Evolutionary conservation across 2,888 invertebrate genomes (phyloP), one percentile per base, ranked within the genome.

Genomic region (Celastrina argiolus): DNA sequence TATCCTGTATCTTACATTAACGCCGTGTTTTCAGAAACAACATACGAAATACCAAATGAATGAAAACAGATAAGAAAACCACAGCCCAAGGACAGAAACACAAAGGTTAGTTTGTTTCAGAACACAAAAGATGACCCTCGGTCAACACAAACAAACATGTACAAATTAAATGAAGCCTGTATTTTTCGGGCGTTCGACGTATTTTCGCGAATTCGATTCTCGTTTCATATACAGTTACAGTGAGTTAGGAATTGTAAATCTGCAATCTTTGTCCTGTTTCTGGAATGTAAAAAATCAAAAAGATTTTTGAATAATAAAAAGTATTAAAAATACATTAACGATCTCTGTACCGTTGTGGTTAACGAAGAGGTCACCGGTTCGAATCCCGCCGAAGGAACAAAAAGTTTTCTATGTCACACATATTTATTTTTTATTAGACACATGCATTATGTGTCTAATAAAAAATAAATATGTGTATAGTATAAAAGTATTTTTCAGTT

Each of bases 31-130:
- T 31, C 18, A 59, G 67, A 45, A 16, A 66, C 63, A 45, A 68
- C 65, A 66, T 67, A 68, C 67, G 65, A 68, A 70, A 68, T 67
- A 69, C 69, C 68, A 69, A 72, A 70, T 66, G 70, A 71, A 73
- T 69, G 71, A 72, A 39, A 59, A 76, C 73, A 74, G 84, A 84
- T 84, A 84, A 82, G 85, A 78, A 84, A 81, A 83, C 80, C 78
- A 31, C 61, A 36, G 82, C 87, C 80, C 75, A 76, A 78, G 84
- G 87, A 79, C 74, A 73, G 71, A 71, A 76, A 78, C 78, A 86
- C 87, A 87, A 87, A 86, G 80, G 80, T 81, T 80, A 79, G 81
- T 82, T 84, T 85, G 81, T 81, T 82, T 83, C 81, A 74, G 79
- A 81, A 81, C 79, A 85, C 84, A 87, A 86, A 85, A 84, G 81